phyloP scores from a whole-genome alignment of 2,797 vertebrate species.

The Protonibea diacanthus region DNA sequence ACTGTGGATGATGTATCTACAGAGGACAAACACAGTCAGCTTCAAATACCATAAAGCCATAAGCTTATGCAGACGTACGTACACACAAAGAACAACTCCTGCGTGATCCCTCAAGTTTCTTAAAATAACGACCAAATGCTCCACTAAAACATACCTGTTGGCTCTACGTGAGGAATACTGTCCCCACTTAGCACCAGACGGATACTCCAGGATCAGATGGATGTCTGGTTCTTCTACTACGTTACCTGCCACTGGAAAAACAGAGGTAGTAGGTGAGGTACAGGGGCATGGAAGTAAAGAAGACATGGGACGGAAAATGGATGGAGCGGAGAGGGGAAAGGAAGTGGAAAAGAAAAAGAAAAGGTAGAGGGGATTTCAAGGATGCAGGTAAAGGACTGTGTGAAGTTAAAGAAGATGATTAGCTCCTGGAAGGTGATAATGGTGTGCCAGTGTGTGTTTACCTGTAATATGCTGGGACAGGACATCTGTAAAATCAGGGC shows the following conservation, averaged over 20 bases:
- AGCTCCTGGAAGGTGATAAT: neutral
- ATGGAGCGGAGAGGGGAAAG: neutral
- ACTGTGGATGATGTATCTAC: constrained; percentile 90
- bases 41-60: neutral
- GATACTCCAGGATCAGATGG: constrained; percentile 90
- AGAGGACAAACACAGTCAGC: constrained; percentile 23
- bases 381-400: neutral
- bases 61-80: neutral
- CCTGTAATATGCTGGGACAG: constrained; percentile 87
- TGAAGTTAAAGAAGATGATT: neutral
- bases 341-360: neutral
- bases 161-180: constrained; percentile 86
- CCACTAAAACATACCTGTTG: constrained; percentile 82
- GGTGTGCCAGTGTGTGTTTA: constrained; percentile 45
- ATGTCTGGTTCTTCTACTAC: constrained; percentile 88
- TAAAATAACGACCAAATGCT: neutral
- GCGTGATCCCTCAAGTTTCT: neutral
- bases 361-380: neutral
- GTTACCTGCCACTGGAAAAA: constrained; percentile 86
- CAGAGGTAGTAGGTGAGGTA: neutral
- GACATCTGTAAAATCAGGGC: constrained; percentile 85
- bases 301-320: neutral
- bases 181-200: constrained; percentile 87
- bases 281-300: neutral
- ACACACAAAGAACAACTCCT: neutral